Conservation (phyloP, 2,888 invertebrate genomes). For the Antitype chi region DNA sequence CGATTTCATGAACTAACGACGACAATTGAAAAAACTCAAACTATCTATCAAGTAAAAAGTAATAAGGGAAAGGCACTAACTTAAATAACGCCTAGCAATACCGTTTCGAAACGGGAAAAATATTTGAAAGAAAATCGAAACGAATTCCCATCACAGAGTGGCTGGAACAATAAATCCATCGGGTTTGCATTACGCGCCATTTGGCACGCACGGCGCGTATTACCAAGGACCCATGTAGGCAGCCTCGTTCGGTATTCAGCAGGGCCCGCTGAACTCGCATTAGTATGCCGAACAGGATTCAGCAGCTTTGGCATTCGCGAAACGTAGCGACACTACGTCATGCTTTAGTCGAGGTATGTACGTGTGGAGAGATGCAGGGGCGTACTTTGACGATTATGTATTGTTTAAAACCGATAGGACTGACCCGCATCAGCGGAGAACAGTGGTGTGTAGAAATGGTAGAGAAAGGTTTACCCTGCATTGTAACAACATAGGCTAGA, state of each 20-base stretch:
- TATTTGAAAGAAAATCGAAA: slow-evolving; percentile 67
- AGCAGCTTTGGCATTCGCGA: slow-evolving; percentile 77
- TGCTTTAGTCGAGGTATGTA: slow-evolving; percentile 82
- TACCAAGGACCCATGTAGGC: slow-evolving; percentile 76
- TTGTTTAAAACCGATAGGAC: not conserved
- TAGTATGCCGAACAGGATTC: slow-evolving; percentile 74
- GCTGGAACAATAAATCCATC: slow-evolving; percentile 76
- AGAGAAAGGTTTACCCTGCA: not conserved
- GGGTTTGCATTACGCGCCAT: slow-evolving; percentile 70
- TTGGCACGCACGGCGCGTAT: slow-evolving; percentile 70
- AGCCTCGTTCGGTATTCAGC: slow-evolving; percentile 75
- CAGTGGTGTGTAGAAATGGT: not conserved
- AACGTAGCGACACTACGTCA: slow-evolving; percentile 87
- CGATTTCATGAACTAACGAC: not conserved
- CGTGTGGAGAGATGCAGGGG: slow-evolving; percentile 75
- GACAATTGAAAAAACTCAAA: not conserved
- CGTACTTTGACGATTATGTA: slow-evolving; percentile 67
- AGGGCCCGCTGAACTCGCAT: slow-evolving; percentile 68
- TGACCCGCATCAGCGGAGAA: not conserved
- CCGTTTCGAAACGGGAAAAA: slow-evolving; percentile 56
- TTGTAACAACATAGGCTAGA: not conserved
- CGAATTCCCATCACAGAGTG: slow-evolving; percentile 68
- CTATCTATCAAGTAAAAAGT: not conserved
- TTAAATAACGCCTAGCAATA: slow-evolving; percentile 35
- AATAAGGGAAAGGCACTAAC: slow-evolving; percentile 15